These are phyloP conservation scores for Tethya wilhelma DNA, from an alignment of 37 sponge, comb jelly and placozoan species.

Conservation along the genomic window DNA sequence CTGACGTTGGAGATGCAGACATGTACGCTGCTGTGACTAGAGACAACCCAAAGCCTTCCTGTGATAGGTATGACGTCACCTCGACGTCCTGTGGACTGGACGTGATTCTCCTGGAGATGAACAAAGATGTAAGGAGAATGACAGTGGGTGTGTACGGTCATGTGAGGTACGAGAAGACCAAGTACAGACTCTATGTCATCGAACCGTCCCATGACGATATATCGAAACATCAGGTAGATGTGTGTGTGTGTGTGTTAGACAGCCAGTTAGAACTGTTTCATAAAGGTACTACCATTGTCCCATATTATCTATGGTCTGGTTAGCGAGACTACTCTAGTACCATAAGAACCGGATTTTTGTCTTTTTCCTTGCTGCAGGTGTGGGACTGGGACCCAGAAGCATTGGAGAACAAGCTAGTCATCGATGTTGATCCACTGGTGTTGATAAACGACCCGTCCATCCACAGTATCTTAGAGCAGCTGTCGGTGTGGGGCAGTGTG, in stretches of 20 bases:
- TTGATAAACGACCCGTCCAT: conserved; percentile 53
- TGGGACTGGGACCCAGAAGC: conserved; percentile 57
- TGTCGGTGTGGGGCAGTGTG: no score
- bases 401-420: conserved; percentile 12
- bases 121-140: not conserved
- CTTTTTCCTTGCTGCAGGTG: conserved; percentile 1
- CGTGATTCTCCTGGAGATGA: conserved; percentile 12
- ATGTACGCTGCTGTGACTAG: conserved; percentile 21
- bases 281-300: not conserved
- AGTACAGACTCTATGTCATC: conserved; percentile 26
- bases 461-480: not conserved
- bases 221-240: conserved; percentile 23
- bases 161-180: conserved; percentile 23
- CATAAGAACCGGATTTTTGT: no score
- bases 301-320: no score
- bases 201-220: conserved; percentile 23
- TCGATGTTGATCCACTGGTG: conserved; percentile 49
- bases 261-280: not conserved
- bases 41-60: conserved; percentile 24
- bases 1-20: conserved; percentile 53
- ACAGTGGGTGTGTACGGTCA: conserved; percentile 43
- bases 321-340: no score
- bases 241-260: not conserved
- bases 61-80: conserved; percentile 11
- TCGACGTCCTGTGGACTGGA: conserved; percentile 52